Evolutionary conservation across 2,888 invertebrate species (phyloP), one percentile per base, ranked within the genome.

Genomic region (Leucania comma): DNA sequence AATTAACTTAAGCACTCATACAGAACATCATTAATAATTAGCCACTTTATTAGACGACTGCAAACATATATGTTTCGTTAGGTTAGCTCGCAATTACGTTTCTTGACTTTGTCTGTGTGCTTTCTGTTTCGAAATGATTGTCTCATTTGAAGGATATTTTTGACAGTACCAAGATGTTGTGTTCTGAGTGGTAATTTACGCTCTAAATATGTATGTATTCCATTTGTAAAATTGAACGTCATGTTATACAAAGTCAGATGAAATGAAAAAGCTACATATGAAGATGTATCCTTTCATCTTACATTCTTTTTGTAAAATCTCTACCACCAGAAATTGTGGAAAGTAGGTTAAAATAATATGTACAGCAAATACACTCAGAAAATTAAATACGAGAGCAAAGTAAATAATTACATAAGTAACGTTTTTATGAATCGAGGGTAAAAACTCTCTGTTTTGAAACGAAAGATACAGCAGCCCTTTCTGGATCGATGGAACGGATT

Each of bases 11-110:
- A 24, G 56, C 53, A 38, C 67, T 74, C 26, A 60, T 42, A 71
- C 75, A 57, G 68, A 62, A 74, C 58, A 65, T 58, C 65, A 71
- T 84, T 71, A 66, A 64, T 82, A 79, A 84, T 82, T 78, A 78
- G 57, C 3, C 60, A 69, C 61, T 82, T 72, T 42, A 75, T 75
- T 71, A 70, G 57, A 68, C 59, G 51, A 50, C 69, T 67, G 71
- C n/a, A 81, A 82, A 78, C 62, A 82, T 32, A 59, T 46, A 76
- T 60, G 64, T 75, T 59, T 50, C 50, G 50, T 56, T 48, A 53
- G 26, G 51, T 77, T 69, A 57, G 22, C 35, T 57, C 51, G 51
- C 12, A 53, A 81, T 81, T 56, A 69, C n/a, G 53, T 71, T 59
- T 81, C 62, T 77, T 50, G 63, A 51, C 38, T 46, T 68, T 59